These are phyloP conservation scores for Cataglyphis rosenhaueri DNA, from an alignment of 2,888 invertebrate species.

Conservation along the genomic window DNA sequence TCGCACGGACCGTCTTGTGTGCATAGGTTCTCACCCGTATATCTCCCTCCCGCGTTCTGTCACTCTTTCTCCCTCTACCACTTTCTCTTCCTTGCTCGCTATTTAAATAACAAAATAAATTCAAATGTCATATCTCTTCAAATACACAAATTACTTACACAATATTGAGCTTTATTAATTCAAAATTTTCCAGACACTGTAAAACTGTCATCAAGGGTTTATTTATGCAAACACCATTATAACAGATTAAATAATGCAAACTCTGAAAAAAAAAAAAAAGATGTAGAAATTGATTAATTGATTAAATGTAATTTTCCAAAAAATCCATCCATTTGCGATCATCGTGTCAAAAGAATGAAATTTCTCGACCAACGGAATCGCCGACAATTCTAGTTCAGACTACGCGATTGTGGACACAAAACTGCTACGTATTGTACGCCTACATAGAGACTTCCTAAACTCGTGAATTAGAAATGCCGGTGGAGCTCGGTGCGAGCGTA, in stretches of 20 bases:
- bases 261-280: not conserved
- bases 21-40: slow-evolving; percentile 49
- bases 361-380: slow-evolving; percentile 23
- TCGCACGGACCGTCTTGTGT: slow-evolving; percentile 42
- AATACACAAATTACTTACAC: slow-evolving; percentile 35
- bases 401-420: slow-evolving; percentile 19
- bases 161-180: slow-evolving; percentile 23
- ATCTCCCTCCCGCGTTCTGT: not conserved
- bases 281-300: not conserved
- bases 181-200: not conserved
- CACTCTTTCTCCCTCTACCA: slow-evolving; percentile 24
- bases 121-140: slow-evolving; percentile 16
- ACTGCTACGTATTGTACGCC: slow-evolving; percentile 53
- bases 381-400: slow-evolving; percentile 55
- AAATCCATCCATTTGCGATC: not conserved
- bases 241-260: not conserved
- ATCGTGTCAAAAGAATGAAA: slow-evolving; percentile 17
- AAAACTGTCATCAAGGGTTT: not conserved
- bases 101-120: slow-evolving; percentile 44
- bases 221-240: not conserved
- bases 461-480: slow-evolving; percentile 78
- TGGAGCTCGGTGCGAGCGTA: slow-evolving; percentile 15
- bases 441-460: slow-evolving; percentile 61
- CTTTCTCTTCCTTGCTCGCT: slow-evolving; percentile 44
- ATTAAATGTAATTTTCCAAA: not conserved